These are phyloP conservation scores for Rhagonycha lutea DNA, from an alignment of 2,888 invertebrate genomes.

Conservation along the genomic window DNA sequence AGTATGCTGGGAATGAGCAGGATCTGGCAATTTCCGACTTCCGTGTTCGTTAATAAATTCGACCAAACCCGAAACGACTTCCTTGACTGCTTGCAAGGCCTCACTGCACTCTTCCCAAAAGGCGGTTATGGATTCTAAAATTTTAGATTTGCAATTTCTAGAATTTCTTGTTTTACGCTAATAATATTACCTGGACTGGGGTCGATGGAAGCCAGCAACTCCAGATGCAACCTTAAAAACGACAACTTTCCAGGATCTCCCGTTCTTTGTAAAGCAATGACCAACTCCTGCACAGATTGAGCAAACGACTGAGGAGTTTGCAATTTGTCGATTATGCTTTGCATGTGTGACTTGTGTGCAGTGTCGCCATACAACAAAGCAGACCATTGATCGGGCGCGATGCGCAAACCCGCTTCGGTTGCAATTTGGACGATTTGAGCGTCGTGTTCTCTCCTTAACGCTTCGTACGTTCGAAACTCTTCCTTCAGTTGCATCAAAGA, in stretches of 20 bases:
- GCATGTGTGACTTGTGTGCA: constrained; percentile 97
- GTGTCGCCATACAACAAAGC: constrained; percentile 94
- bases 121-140: constrained; percentile 63
- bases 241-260: constrained; percentile 85
- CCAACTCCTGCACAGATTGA: constrained; percentile 87
- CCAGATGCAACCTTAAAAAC: constrained; percentile 76
- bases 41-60: constrained; percentile 79
- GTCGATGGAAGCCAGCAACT: constrained; percentile 85
- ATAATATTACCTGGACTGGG: constrained; percentile 72
- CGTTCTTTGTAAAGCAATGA: constrained; percentile 87
- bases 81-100: constrained; percentile 70
- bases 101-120: constrained; percentile 68
- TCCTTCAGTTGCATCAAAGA: constrained; percentile 97
- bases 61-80: constrained; percentile 76
- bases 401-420: constrained; percentile 93
- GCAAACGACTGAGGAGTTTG: constrained; percentile 93
- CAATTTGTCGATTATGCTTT: constrained; percentile 86
- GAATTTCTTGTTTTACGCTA: not conserved
- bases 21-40: constrained; percentile 65
- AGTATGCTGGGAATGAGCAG: constrained; percentile 63
- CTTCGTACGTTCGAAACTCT: constrained; percentile 94
- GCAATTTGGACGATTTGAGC: constrained; percentile 99
- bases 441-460: constrained; percentile 92
- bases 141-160: not conserved
- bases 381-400: constrained; percentile 99